Percentiles rank a stretch among this genome's conserved stretches.
Conservation (phyloP, 2,113 vertebrate genomes). For the Apteryx mantelli region DNA sequence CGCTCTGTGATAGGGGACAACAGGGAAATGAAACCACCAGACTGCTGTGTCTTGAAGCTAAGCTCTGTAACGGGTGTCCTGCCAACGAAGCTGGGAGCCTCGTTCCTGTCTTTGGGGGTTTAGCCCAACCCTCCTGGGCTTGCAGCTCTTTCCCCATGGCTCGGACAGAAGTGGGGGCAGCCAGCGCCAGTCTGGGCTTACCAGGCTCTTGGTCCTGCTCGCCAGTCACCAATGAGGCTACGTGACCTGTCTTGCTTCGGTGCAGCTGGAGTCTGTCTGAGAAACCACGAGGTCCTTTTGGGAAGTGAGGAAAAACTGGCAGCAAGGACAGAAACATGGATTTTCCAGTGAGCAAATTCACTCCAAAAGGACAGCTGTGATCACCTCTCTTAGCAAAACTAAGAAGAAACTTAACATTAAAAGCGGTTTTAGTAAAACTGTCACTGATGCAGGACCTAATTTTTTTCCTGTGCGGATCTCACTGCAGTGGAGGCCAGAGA, state of each 20-base stretch:
- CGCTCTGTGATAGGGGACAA: background rate
- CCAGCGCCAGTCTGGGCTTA: background rate
- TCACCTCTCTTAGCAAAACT: background rate
- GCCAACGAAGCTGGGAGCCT: background rate
- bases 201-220: background rate
- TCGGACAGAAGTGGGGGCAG: background rate
- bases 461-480: background rate
- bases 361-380: background rate
- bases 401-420: too few relatives aligned
- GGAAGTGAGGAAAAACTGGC: background rate
- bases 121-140: background rate
- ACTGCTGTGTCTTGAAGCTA: background rate
- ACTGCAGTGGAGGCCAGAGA: background rate
- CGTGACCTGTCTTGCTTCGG: background rate
- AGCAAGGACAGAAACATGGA: background rate
- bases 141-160: background rate
- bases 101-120: background rate
- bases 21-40: fast-evolving
- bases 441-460: background rate
- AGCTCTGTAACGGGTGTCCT: background rate
- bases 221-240: background rate
- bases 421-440: too few relatives aligned
- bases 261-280: background rate
- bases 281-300: background rate
- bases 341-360: background rate